These are phyloP conservation scores for Melanotaenia duboulayi DNA, from an alignment of 2,113 vertebrate species.

Conservation along the genomic window DNA sequence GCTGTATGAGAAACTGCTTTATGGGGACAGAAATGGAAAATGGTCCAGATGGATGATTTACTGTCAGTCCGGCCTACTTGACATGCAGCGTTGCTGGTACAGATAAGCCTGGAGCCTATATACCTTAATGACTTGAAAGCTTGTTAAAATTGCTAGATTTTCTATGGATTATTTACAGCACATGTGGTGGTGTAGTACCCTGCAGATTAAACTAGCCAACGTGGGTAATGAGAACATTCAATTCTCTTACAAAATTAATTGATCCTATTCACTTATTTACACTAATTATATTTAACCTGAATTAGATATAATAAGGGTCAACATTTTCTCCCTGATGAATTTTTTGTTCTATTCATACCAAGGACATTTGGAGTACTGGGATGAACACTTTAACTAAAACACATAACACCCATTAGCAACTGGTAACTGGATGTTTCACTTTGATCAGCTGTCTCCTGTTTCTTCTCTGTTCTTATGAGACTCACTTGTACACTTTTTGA, in stretches of 20 bases:
- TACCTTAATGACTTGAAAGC: constrained; percentile 63
- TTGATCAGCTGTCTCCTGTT: constrained; percentile 6
- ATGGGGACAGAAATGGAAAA: background rate
- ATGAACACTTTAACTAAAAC: no score
- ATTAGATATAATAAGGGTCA: constrained; percentile 39
- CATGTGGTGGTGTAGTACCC: constrained; percentile 31
- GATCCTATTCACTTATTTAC: constrained; percentile 44
- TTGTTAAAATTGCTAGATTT: constrained; percentile 62
- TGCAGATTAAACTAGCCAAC: constrained; percentile 55
- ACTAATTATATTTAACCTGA: constrained; percentile 34
- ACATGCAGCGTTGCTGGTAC: constrained; percentile 24
- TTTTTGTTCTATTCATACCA: constrained; percentile 10
- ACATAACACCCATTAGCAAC: constrained; percentile 38
- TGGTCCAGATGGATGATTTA: constrained; percentile 8
- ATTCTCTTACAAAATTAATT: constrained; percentile 48
- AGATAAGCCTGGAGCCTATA: constrained; percentile 35
- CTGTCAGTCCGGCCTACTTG: constrained; percentile 23
- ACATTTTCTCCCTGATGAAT: constrained; percentile 36
- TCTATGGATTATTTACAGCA: constrained; percentile 69
- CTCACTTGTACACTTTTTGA: constrained; percentile 98
- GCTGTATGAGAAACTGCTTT: background rate
- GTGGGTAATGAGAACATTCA: constrained; percentile 42
- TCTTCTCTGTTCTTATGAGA: constrained; percentile 14
- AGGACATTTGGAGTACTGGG: background rate
- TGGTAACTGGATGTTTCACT: constrained; percentile 28